phyloP scores from a whole-genome alignment of 2,797 vertebrate genomes.

The Halcyon smyrnensis region DNA sequence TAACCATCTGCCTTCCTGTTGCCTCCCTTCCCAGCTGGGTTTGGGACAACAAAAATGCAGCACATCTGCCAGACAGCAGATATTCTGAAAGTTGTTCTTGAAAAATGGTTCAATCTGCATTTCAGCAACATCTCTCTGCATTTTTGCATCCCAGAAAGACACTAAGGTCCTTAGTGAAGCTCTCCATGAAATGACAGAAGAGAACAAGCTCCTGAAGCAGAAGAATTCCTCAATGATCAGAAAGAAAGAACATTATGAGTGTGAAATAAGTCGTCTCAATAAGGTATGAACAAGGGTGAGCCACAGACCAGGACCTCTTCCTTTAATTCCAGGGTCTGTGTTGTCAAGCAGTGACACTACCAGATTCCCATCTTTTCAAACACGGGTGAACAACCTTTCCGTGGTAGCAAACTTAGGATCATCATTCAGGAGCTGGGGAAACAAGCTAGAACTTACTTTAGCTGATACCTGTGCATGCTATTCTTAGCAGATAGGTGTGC shows the following conservation, averaged over 20 bases:
- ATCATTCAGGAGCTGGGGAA: not conserved
- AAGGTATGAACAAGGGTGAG: constrained; percentile 63
- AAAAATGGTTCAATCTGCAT: not conserved
- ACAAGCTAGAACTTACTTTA: not conserved
- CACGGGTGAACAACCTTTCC: not conserved
- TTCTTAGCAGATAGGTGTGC: not conserved
- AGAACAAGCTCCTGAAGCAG: constrained; percentile 77
- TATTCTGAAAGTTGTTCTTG: not conserved
- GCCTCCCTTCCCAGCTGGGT: constrained; percentile 3
- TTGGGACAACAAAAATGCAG: constrained; percentile 17
- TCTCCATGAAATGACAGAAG: constrained; percentile 67
- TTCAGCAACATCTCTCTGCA: constrained; percentile 20
- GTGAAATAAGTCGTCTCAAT: constrained; percentile 79
- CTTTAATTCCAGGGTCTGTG: not conserved
- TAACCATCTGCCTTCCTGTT: constrained; percentile 7
- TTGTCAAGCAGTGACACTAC: not conserved
- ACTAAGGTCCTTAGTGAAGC: constrained; percentile 53
- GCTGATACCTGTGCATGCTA: not conserved
- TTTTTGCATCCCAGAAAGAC: constrained; percentile 64
- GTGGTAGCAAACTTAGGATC: not conserved
- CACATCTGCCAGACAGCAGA: constrained; percentile 2
- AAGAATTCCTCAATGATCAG: constrained; percentile 42
- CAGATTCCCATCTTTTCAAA: not conserved
- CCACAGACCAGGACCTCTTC: not conserved
- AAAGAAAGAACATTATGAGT: constrained; percentile 73